Evolutionary conservation across 2,888 invertebrate genomes (phyloP).

Genomic region (Sympetrum striolatum): DNA sequence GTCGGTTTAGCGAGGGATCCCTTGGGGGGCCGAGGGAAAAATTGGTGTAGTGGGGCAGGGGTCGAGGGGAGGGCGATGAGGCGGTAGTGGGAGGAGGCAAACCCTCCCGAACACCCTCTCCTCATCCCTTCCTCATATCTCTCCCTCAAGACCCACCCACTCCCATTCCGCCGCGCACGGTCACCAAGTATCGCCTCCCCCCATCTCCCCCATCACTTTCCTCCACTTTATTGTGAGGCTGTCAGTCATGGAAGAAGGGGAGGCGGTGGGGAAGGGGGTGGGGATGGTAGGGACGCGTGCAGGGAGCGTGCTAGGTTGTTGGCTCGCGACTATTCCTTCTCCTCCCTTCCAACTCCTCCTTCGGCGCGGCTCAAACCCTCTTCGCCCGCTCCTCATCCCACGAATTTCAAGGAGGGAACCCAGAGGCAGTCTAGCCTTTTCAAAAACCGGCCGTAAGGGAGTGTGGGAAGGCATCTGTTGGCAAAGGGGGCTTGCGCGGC

Average conservation of each 20-base stretch:
- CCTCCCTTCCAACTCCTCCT: background rate
- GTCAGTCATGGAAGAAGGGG: background rate
- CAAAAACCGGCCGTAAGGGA: conserved; percentile 17
- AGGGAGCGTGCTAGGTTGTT: conserved; percentile 17
- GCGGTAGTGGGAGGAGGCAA: background rate
- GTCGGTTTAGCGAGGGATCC: background rate
- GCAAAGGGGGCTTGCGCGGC: background rate
- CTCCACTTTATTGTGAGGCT: conserved; percentile 18
- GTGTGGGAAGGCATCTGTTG: conserved; percentile 38
- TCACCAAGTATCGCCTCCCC: background rate
- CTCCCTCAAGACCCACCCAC: conserved; percentile 9
- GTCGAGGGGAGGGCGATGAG: background rate
- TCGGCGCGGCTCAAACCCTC: background rate
- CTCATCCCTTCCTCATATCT: background rate
- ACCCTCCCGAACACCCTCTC: background rate
- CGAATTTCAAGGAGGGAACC: conserved; percentile 8
- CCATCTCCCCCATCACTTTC: background rate
- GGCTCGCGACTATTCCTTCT: conserved; percentile 15
- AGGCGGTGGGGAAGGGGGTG: background rate
- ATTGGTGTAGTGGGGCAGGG: background rate
- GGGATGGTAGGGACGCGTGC: background rate
- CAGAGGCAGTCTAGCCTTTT: background rate
- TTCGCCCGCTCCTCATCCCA: background rate
- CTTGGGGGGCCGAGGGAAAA: background rate
- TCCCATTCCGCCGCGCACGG: background rate